Evolutionary conservation across 2,113 vertebrate genomes (phyloP), one percentile per base, ranked within the genome.

Genomic region (Dermatemys mawii): DNA sequence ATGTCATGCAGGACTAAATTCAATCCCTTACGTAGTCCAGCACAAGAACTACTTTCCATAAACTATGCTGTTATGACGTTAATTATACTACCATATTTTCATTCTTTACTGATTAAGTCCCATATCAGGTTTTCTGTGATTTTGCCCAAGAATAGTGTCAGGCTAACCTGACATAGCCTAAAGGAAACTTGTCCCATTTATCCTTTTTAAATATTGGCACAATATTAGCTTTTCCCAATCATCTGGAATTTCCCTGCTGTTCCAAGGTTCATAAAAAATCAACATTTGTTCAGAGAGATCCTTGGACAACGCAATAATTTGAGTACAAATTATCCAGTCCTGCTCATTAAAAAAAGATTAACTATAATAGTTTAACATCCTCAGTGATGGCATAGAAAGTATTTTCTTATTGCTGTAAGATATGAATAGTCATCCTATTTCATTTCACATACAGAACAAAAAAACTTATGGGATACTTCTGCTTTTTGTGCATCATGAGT

Each of bases 51-150:
- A 54, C 24, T 54, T 54, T 81, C 79, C 50, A 81, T 54, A 53
- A 81, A 41, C n/a, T 19, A 24, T 54, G n/a, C 29, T 53, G 82
- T n/a, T 57, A 17, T 84, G 90, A 41, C n/a, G 48, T 9, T 54
- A 48, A 60, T 75, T 90, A 86, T 78, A 49, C 70, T 84, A 91
- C 78, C 0, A 0, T n/a, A 27, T 41, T 95, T 96, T 88, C 87
- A 88, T 96, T 95, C 89, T 6, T 82, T 93, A 41, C 55, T 91
- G 57, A 84, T 73, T 92, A 26, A 46, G 38, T 13, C 51, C 11
- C 5, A 63, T 67, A 91, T 0, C 5, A 83, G 35, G 1, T 86
- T 95, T 91, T 92, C 41, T 29, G 19, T 3, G 2, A 57, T 49
- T 92, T 93, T 91, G 75, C 78, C 88, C 67, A 83, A 75, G 92